These are phyloP conservation scores for Megathymus violae DNA, from an alignment of 1,140 invertebrate species.

Conservation along the genomic window DNA sequence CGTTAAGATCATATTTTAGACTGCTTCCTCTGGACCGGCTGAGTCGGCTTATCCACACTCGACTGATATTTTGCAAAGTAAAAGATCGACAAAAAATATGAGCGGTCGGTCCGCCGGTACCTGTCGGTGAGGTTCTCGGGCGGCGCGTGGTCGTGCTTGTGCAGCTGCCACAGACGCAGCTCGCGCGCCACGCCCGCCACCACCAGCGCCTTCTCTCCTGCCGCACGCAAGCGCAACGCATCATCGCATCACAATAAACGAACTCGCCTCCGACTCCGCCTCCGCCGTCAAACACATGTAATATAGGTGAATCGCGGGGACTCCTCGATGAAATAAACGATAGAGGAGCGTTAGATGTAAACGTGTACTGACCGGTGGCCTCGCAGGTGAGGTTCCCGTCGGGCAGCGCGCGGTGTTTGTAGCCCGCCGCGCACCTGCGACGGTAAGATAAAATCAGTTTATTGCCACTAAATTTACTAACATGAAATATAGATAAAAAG, in stretches of 20 bases:
- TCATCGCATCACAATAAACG: slow-evolving; percentile 9
- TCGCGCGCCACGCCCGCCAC: slow-evolving; percentile 49
- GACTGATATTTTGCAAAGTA: no score
- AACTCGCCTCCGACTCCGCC: no score
- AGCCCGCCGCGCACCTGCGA: slow-evolving; percentile 87
- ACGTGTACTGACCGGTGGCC: slow-evolving; percentile 72
- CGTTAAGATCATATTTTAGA: no score
- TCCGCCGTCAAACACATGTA: no score
- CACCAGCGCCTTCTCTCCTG: slow-evolving; percentile 49
- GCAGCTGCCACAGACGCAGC: slow-evolving; percentile 55
- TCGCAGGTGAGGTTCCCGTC: slow-evolving; percentile 83
- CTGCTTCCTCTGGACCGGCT: no score
- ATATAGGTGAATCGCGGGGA: no score
- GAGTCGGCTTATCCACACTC: no score
- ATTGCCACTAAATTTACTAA: no score
- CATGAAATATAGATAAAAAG: no score
- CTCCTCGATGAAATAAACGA: background rate
- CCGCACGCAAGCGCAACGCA: slow-evolving; percentile 21
- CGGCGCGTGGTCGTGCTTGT: slow-evolving; percentile 49
- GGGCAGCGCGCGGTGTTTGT: slow-evolving; percentile 75
- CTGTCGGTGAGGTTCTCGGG: slow-evolving; percentile 28
- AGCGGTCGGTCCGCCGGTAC: background rate
- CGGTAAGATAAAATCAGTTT: no score
- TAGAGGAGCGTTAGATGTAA: background rate
- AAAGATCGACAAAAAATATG: no score